Base-by-base conservation (phyloP, 1,140 invertebrate genomes). In the Apis florea region DNA sequence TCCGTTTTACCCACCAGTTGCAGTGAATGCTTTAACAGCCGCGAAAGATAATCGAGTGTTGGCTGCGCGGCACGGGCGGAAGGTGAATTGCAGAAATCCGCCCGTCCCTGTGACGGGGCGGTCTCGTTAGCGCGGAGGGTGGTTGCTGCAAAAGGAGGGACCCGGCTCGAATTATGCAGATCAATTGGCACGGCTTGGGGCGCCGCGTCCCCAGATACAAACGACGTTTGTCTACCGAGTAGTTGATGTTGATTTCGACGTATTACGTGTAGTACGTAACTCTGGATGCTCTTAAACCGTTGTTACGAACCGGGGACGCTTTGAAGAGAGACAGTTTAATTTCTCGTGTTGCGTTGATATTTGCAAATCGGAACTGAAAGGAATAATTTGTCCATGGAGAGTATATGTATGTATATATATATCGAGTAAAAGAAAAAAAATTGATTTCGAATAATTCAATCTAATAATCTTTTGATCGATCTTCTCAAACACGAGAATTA, bases 11-110 rank as follows among this genome's bases (percentile, higher is more conserved):
- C 80, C 84, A 82, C 76, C 88, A 77, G 83, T 90, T 85, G 85
- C 90, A 85, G 80, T 90, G 90, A 93, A 93, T 90, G 92, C 91
- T 88, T 92, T 90, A 92, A 93, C 90, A 90, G 90, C 90, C 90
- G 87, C 90, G 70, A 84, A 87, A 91, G 91, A 93, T 93, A 93
- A 93, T 93, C 92, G 89, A 89, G 88, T 90, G 87, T 91, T 87
- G 86, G 77, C 67, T 71, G 31, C 73, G 59, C 49, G 61, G 63
- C 83, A 77, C 85, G 82, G 79, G 76, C 79, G 91, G 87, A 91
- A 90, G 92, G 91, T 93, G 93, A 93, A 91, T 93, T 93, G 93
- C 93, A 93, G 88, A 93, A 93, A 93, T 40, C 31, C 90, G 89
- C 92, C 91, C 92, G 89, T 93, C 91, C 92, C 92, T 89, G 71